phyloP scores from a whole-genome alignment of 2,797 vertebrate genomes.

The Staurois parvus region DNA sequence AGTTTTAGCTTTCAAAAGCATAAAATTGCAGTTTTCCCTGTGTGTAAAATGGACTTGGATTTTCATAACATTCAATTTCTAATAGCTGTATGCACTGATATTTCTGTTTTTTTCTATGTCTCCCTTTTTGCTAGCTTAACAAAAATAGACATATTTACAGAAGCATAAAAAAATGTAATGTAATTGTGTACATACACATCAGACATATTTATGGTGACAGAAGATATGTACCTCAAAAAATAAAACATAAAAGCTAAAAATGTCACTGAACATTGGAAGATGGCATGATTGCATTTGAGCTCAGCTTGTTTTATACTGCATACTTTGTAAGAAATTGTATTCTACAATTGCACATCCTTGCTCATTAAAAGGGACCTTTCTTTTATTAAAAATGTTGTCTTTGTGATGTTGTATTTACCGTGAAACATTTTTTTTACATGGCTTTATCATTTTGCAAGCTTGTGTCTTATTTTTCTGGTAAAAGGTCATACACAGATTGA shows the following conservation, averaged over 20 bases:
- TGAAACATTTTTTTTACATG: not conserved
- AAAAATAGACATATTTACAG: conserved; percentile 20
- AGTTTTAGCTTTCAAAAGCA: not conserved
- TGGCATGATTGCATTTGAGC: not conserved
- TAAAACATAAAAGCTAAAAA: not conserved
- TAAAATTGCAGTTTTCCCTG: not conserved
- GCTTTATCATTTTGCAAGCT: not conserved
- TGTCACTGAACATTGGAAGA: conserved; percentile 36
- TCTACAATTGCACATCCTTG: not conserved
- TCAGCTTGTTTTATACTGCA: not conserved
- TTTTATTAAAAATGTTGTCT: not conserved
- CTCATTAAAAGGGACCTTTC: not conserved
- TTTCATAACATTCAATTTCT: not conserved
- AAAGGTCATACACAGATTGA: too few species aligned
- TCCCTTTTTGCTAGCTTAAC: not conserved
- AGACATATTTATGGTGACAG: conserved; percentile 28
- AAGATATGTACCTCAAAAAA: conserved; percentile 14
- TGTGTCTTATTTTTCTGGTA: not conserved
- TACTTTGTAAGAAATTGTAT: not conserved
- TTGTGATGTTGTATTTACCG: not conserved
- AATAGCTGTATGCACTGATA: not conserved
- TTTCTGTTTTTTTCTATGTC: not conserved
- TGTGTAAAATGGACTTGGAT: not conserved
- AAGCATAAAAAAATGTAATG: conserved; percentile 25
- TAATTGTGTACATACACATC: conserved; percentile 16